Conservation (phyloP, 2,797 vertebrate genomes). For the Valencia hispanica region DNA sequence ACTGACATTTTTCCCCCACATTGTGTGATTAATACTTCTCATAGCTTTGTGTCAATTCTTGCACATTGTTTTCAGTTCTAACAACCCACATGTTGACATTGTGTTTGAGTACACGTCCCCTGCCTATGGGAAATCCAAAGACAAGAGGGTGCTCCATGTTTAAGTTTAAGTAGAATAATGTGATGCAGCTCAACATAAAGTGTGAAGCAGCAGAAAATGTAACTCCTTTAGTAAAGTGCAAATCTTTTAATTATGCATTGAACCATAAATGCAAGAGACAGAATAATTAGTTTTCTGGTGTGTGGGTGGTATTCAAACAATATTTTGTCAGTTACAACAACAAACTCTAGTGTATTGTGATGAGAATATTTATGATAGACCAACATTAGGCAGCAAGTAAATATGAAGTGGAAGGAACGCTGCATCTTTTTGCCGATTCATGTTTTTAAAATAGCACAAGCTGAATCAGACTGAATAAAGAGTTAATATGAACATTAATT, state of each 20-base stretch:
- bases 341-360: background rate
- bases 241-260: background rate
- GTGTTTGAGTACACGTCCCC: background rate
- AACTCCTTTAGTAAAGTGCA: too few species aligned
- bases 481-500: too few species aligned
- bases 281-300: background rate
- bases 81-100: slow-evolving; percentile 14
- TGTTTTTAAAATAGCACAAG: background rate
- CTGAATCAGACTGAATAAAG: too few species aligned
- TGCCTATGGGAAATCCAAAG: slow-evolving; percentile 4
- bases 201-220: background rate
- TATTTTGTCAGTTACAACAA: background rate
- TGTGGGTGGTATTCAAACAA: background rate
- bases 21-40: slow-evolving; percentile 49
- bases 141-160: background rate
- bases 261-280: background rate
- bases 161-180: background rate
- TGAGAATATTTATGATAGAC: background rate
- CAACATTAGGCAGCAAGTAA: background rate
- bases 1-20: slow-evolving; percentile 1
- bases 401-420: background rate
- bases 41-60: slow-evolving; percentile 48
- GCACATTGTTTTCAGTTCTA: slow-evolving; percentile 34
- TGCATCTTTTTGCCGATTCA: background rate
- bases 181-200: background rate